A percentile compares a stretch with the other conserved stretches of the same genome.
These are phyloP conservation scores for Lepidotrigona ventralis DNA, from an alignment of 1,140 invertebrate species.

Conservation along the genomic window DNA sequence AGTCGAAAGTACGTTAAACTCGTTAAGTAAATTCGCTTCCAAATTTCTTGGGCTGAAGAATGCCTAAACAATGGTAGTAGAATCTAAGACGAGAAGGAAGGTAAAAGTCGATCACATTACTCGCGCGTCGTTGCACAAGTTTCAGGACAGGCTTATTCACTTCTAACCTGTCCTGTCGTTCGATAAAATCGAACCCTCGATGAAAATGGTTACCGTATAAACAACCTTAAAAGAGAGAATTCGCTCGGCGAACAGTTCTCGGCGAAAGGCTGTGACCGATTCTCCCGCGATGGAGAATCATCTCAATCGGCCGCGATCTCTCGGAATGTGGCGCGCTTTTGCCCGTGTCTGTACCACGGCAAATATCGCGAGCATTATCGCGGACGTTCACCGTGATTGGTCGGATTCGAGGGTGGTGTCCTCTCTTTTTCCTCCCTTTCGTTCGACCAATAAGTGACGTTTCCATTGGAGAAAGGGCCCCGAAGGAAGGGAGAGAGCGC, in stretches of 20 bases:
- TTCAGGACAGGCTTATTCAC: background rate
- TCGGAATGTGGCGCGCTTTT: slow-evolving; percentile 51
- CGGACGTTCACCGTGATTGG: slow-evolving; percentile 61
- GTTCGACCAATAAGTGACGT: slow-evolving; percentile 75
- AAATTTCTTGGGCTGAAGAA: no score
- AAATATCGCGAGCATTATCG: slow-evolving; percentile 64
- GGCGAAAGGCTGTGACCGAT: background rate
- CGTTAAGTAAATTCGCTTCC: no score
- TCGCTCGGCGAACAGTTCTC: background rate
- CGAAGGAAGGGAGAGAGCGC: slow-evolving; percentile 45
- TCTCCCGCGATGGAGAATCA: background rate
- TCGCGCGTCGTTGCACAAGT: no score
- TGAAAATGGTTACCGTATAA: background rate
- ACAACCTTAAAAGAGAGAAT: background rate
- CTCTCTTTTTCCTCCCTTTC: slow-evolving; percentile 62
- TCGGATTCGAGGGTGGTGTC: slow-evolving; percentile 62
- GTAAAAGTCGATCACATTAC: no score
- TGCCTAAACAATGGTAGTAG: no score
- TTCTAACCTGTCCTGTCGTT: background rate
- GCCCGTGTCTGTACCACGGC: slow-evolving; percentile 36
- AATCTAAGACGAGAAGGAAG: no score
- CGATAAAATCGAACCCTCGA: background rate
- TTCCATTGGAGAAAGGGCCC: slow-evolving; percentile 72
- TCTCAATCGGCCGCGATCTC: slow-evolving; percentile 7
- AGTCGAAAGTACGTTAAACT: no score